A percentile compares a stretch with the other conserved stretches of the same genome.
These are phyloP conservation scores for Drosophila pullipes DNA, from an alignment of 2,888 invertebrate species.

Conservation along the genomic window DNA sequence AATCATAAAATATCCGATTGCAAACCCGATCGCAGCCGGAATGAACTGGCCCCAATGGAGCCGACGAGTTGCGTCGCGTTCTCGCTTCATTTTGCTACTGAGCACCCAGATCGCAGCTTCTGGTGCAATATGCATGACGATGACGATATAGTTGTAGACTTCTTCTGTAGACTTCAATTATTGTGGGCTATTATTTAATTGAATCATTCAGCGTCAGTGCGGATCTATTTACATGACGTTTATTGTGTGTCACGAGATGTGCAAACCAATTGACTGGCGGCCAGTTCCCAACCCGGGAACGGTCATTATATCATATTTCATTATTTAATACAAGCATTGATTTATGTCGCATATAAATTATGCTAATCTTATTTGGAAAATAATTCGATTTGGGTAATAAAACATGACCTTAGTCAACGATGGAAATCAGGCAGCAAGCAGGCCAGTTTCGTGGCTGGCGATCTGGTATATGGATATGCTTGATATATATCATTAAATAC, in stretches of 20 bases:
- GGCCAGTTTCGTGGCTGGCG: slow-evolving; percentile 3
- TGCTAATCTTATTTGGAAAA: slow-evolving; percentile 39
- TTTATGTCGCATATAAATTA: slow-evolving; percentile 58
- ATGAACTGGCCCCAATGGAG: slow-evolving; percentile 20
- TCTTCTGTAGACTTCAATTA: slow-evolving; percentile 12
- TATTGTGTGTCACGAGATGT: slow-evolving; percentile 31
- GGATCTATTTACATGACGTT: slow-evolving; percentile 17
- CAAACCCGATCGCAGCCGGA: slow-evolving; percentile 13
- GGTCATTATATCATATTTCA: slow-evolving; percentile 21
- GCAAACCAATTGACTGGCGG: slow-evolving; percentile 27
- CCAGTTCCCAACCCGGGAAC: slow-evolving; percentile 5
- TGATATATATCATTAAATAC: slow-evolving; percentile 23
- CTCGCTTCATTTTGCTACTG: slow-evolving; percentile 47
- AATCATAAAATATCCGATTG: slow-evolving; percentile 7
- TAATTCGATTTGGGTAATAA: slow-evolving; percentile 46
- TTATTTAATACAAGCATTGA: slow-evolving; percentile 34
- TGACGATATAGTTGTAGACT: slow-evolving; percentile 2
- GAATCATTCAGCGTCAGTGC: slow-evolving; percentile 42
- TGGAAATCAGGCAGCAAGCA: slow-evolving; percentile 8
- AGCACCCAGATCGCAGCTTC: not conserved
- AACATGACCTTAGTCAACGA: slow-evolving; percentile 22
- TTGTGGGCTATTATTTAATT: slow-evolving; percentile 73
- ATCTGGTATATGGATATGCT: not conserved
- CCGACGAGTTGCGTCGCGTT: slow-evolving; percentile 31
- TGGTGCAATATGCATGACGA: slow-evolving; percentile 1